These are phyloP conservation scores for Pocillopora verrucosa DNA, from an alignment of 64 coral and sea anemone species.

Conservation along the genomic window DNA sequence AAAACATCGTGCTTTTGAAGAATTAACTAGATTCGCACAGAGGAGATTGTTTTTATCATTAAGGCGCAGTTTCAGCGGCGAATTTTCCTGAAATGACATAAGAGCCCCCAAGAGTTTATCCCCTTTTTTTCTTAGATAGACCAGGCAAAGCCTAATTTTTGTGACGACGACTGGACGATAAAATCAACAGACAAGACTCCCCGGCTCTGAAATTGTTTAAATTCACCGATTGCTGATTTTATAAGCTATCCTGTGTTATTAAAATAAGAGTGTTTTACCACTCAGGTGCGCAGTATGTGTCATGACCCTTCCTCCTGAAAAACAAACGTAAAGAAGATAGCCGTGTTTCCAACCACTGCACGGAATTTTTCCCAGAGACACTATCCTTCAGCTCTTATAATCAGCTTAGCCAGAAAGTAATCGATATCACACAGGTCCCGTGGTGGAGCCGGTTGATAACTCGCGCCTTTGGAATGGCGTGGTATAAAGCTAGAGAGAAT, in stretches of 20 bases:
- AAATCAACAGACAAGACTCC: no score
- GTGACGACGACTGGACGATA: no score
- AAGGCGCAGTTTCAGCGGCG: not conserved
- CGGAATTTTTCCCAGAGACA: not conserved
- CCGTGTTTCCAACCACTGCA: not conserved
- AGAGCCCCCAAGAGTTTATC: not conserved
- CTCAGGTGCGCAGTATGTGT: not conserved
- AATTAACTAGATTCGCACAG: not conserved
- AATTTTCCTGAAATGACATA: not conserved
- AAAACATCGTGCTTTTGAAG: not conserved
- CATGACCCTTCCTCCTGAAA: not conserved
- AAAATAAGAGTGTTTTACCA: no score
- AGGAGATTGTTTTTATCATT: not conserved
- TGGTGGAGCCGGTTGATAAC: not conserved
- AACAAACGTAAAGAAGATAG: not conserved
- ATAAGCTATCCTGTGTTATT: no score
- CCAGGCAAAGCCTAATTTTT: no score
- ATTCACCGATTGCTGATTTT: no score
- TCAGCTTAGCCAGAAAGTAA: slow-evolving; percentile 26
- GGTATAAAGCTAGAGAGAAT: not conserved
- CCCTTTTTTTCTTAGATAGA: no score
- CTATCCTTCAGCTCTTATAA: not conserved
- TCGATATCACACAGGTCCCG: slow-evolving; percentile 4
- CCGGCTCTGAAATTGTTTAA: no score
- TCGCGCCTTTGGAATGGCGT: not conserved